Evolutionary conservation across 2,113 vertebrate species (phyloP).

Genomic region (Pica pica): DNA sequence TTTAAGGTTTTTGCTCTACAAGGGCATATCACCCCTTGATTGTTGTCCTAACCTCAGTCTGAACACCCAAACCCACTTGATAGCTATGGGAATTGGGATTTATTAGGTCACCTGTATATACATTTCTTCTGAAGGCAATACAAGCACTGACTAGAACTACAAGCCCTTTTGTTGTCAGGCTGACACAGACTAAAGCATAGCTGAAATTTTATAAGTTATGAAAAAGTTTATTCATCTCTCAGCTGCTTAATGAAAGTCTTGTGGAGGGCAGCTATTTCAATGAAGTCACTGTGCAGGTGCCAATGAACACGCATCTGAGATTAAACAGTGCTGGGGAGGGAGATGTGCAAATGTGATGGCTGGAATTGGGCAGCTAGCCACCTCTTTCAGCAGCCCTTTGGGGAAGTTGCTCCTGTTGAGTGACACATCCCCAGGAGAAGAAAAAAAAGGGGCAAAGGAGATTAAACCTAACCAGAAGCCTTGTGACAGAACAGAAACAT

Average conservation of each 20-base stretch:
- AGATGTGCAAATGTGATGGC: not conserved
- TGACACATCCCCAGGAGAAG: not conserved
- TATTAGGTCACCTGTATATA: not conserved
- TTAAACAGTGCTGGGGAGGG: not conserved
- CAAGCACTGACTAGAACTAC: not conserved
- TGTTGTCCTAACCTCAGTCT: not conserved
- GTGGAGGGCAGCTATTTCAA: not conserved
- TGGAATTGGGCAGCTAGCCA: slow-evolving; percentile 12
- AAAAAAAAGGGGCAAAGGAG: not conserved
- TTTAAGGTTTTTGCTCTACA: not conserved
- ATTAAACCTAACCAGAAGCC: not conserved
- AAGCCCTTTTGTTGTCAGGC: not conserved
- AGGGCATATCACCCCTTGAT: not conserved
- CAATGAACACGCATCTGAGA: not conserved
- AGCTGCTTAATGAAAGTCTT: not conserved
- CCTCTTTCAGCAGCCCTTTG: not conserved
- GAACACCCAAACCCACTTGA: not conserved
- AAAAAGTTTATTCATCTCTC: slow-evolving; percentile 6
- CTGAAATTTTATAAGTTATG: not conserved
- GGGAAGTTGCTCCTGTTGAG: not conserved
- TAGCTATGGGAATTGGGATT: not conserved
- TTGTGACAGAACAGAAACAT: not conserved
- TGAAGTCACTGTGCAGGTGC: not conserved
- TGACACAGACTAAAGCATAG: not conserved
- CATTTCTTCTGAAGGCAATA: not conserved